Base-by-base conservation (phyloP, 2,113 vertebrate genomes). In the Takifugu flavidus region DNA sequence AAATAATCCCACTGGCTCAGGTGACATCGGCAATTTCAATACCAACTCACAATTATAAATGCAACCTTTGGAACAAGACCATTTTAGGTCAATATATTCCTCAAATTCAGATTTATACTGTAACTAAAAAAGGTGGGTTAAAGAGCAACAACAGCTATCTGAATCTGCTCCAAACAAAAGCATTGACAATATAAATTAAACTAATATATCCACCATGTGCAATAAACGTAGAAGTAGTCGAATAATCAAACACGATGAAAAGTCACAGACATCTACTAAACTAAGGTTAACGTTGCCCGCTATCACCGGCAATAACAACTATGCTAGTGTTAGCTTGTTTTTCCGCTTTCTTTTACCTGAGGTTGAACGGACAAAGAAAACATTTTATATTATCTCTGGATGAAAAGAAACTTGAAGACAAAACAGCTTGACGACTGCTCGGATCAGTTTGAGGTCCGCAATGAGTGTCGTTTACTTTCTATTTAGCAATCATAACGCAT, bases 351-450 rank as follows among this genome's bases (percentile, higher is more conserved):
- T 66, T 39, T 39, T 79, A 91, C 89, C 89, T 91, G 89, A 2
- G 89, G 87, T 44, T 91, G 89, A 27, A 86, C 77, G 5, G 75
- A 75, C 68, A 90, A 27, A 11, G 84, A 89, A 71, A 90, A 87
- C 89, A 91, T 91, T 25, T 59, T 57, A 4, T 53, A n/a, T 4
- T 44, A 5, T 58, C n/a, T 6, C 43, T n/a, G 14, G 44, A 6
- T 6, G 2, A 1, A 57, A 4, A 25, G 25, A 2, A 14, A 8
- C 4, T 62, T 6, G 3, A 31, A 29, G 1, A 4, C 25, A 27
- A 6, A 2, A 44, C n/a, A 72, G 27, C 34, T 39, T 8, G 6
- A 25, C 50, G 7, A 3, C 12, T 44, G 49, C n/a, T 49, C 43
- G 52, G n/a, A 5, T 59, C n/a, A 61, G 52, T 62, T 64, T 31